Percentiles rank a stretch among this genome's conserved stretches.
phyloP scores from a whole-genome alignment of 30 jellyfish, hydroid and myxozoan species.

The Nemopilema nomurai region DNA sequence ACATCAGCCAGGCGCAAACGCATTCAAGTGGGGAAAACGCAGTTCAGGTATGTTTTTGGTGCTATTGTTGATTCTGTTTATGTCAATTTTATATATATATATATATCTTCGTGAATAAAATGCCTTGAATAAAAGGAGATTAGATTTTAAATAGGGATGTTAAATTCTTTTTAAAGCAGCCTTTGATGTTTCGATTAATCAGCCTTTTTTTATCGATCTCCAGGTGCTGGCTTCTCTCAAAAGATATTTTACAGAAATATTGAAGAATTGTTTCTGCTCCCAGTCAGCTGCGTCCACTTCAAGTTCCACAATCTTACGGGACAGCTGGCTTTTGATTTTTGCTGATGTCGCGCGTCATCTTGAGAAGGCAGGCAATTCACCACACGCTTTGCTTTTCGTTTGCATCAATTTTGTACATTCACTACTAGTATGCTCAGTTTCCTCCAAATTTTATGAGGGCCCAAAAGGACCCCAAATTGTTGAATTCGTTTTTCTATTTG shows the following conservation, averaged over 20 bases:
- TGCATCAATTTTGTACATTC: neutral
- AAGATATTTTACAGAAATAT: constrained; percentile 31
- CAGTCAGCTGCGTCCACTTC: constrained; percentile 4
- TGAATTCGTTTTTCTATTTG: too few relatives aligned
- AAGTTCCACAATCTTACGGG: constrained; percentile 5
- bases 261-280: constrained; percentile 27
- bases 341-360: constrained; percentile 12
- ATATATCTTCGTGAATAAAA: too few relatives aligned
- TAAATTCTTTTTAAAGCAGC: too few relatives aligned
- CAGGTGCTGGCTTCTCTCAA: constrained; percentile 21
- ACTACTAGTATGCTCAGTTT: neutral
- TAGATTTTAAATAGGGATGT: too few relatives aligned
- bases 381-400: neutral
- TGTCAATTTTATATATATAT: too few relatives aligned
- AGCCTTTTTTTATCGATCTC: too few relatives aligned
- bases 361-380: constrained; percentile 13
- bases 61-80: too few relatives aligned
- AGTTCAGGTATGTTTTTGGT: neutral
- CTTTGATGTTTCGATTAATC: too few relatives aligned
- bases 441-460: neutral
- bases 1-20: neutral
- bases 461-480: neutral
- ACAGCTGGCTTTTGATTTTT: neutral
- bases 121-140: too few relatives aligned
- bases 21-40: neutral